Base-by-base conservation (phyloP, 1,140 invertebrate species). In the Monomorium pharaonis region DNA sequence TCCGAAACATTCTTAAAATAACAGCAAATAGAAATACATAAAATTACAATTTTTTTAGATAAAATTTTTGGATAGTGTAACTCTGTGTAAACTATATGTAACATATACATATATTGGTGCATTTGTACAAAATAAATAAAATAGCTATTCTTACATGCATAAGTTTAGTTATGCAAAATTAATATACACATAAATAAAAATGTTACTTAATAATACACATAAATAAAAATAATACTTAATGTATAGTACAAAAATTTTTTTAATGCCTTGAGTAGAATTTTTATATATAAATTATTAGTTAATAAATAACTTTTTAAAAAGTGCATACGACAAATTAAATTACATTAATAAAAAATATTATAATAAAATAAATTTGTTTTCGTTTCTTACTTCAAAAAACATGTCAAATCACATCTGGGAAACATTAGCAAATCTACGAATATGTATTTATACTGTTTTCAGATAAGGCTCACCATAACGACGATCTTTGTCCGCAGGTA, bases 401-500 rank as follows among this genome's bases (percentile, higher is more conserved):
- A 84, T 14, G 56, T 80, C n/a, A 27, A 42, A 54, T 14, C 21
- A 21, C 42, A 70, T 85, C 9, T 63, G 12, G 18, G 33, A 60
- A n/a, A 63, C 14, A 9, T 63, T 63, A 63, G 30, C 6, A 30
- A 30, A 62, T 9, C 9, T 78, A 72, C 21, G 27, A 63, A 80
- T 30, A 42, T 44, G 21, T 75, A 44, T 49, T 24, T 80, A 18
- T 33, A 27, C 56, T 30, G 3, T 18, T 51, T 62, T 49, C 12
- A 33, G 51, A 74, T 62, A 18, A 70, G 85, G 88, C 90, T 89
- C 56, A 95, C 94, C 94, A 89, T 94, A 95, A 88, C 91, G 91
- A 80, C 92, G 94, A 90, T 96, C 94, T 94, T 96, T 96, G 89
- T 96, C 96, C 87, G 95, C 94, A 92, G 96, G 96, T 95, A 97